phyloP scores from a whole-genome alignment of 2,797 vertebrate species.

The Leptatherina wallacei region DNA sequence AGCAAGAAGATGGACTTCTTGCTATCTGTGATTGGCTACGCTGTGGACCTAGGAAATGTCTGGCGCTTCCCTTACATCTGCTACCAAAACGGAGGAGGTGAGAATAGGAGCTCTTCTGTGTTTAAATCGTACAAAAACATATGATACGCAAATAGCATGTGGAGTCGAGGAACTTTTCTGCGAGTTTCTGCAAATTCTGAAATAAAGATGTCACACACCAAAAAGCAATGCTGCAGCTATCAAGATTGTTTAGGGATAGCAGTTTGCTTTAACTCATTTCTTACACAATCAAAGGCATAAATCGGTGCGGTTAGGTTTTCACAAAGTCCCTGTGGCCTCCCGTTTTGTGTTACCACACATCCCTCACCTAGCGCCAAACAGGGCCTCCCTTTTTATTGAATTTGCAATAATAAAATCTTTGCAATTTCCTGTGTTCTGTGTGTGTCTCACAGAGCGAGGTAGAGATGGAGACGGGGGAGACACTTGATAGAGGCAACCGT shows the following conservation, averaged over 20 bases:
- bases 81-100: conserved; percentile 99
- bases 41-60: conserved; percentile 97
- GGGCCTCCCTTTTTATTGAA: conserved; percentile 80
- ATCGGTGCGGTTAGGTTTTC: conserved; percentile 30
- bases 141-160: not conserved
- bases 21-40: conserved; percentile 96
- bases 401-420: conserved; percentile 87
- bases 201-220: not conserved
- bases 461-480: conserved; percentile 69
- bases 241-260: not conserved
- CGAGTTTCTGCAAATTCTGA: not conserved
- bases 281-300: conserved; percentile 29
- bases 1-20: conserved; percentile 99
- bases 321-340: conserved; percentile 27
- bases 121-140: not conserved
- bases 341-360: conserved; percentile 35
- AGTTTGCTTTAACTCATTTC: conserved; percentile 21
- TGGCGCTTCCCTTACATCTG: conserved; percentile 99
- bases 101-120: conserved; percentile 73
- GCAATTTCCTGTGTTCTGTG: conserved; percentile 86
- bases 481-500: conserved; percentile 80
- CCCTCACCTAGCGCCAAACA: conserved; percentile 60
- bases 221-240: conserved; percentile 4
- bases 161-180: not conserved
- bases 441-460: conserved; percentile 61